Conservation (phyloP, 2,113 vertebrate genomes). For the cattle (Bos taurus) region ARS-UCD2.0 NC_037339.1:61399001-61399500, state of each 20-base stretch:
- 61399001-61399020: background rate
- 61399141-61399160: background rate
- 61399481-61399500: background rate
- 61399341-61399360: background rate
- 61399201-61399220: background rate
- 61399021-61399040: background rate
- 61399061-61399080: background rate
- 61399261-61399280: background rate
- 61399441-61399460: accelerated
- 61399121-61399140: background rate
- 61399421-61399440: background rate
- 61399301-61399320: background rate
- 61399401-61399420: background rate
- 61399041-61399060: background rate
- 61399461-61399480: background rate
- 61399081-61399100: background rate
- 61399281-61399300: background rate
- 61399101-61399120: background rate
- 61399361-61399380: background rate
- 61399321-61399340: background rate
- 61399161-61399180: background rate
- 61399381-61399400: background rate
- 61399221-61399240: background rate
- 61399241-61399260: background rate
- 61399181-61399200: background rate